Conservation (phyloP, 2,113 vertebrate genomes). For the Pygoscelis antarcticus region DNA sequence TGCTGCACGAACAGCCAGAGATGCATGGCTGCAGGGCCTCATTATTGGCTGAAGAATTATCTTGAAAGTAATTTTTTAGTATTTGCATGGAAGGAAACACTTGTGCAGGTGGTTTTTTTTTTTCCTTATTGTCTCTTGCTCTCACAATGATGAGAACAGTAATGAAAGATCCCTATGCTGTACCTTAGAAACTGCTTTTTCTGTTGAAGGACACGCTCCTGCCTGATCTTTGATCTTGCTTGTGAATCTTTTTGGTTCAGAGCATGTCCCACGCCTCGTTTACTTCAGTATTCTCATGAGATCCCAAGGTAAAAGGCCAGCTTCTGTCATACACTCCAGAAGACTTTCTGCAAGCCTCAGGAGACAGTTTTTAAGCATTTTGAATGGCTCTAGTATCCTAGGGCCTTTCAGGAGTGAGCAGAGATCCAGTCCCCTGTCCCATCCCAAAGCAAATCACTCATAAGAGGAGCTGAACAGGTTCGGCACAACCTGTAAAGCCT, state of each 20-base stretch:
- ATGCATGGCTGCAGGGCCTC: background rate
- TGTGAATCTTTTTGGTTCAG: background rate
- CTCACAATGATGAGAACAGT: background rate
- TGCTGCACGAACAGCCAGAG: background rate
- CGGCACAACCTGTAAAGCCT: rapidly evolving
- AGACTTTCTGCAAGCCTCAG: background rate
- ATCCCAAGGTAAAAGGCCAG: background rate
- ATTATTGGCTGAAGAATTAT: background rate
- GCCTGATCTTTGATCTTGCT: background rate
- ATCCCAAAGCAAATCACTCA: background rate
- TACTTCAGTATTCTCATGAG: background rate
- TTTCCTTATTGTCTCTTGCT: background rate
- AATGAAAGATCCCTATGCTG: background rate
- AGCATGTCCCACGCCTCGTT: background rate
- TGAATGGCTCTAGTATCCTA: background rate
- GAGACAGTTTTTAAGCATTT: background rate
- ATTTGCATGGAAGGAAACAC: background rate
- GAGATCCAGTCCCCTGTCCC: background rate
- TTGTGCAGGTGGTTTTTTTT: background rate
- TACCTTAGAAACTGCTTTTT: background rate
- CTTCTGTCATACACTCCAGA: background rate
- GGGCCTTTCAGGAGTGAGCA: background rate
- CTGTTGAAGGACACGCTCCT: background rate
- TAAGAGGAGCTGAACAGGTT: background rate
- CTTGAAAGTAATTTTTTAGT: background rate